Base-by-base conservation (phyloP, 1,140 invertebrate species). In the Leptinotarsa defecta region DNA sequence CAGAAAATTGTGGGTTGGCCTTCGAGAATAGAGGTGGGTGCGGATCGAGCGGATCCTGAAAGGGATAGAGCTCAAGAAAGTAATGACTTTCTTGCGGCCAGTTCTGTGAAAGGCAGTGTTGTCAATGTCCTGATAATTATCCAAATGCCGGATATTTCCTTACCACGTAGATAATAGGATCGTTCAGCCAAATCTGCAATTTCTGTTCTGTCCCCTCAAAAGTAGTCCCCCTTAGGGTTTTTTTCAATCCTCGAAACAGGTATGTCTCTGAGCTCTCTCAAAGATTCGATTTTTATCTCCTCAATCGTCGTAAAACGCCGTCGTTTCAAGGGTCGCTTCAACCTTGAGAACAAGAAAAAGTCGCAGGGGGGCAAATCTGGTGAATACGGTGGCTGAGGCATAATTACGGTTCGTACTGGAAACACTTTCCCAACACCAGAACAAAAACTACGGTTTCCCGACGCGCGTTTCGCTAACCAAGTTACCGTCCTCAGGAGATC, bases 11-110 rank as follows among this genome's bases (percentile, higher is more conserved):
- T 34, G 65, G 65, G 65, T 68, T 68, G 34, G 65, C 65, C 65
- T 68, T 68, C 34, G 65, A 24, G 24, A 68, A 27, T 68, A 68
- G 65, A 68, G 65, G 13, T 68, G 65, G 65, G 65, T 68, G 27
- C 65, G 13, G 65, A 43, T 34, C 65, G 65, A 43, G 24, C 65
- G 17, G 13, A 13, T 24, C 3, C 17, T 27, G 19, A 17, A 68
- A 27, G 24, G n/a, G n/a, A 65, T 57, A n/a, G 52, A 57, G 52
- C n/a, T 57, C n/a, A n/a, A n/a, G 52, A 57, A 57, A 57, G 52
- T 57, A 57, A 57, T 57, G 52, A 57, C 52, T 57, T 57, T 15
- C 52, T 57, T 57, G 4, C 52, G n/a, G 52, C 13, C 52, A 5
- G n/a, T 57, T 57, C n/a, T 17, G 13, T 57, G 13, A 57, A 57